Percentiles rank a stretch among this genome's conserved stretches.
Conservation (phyloP, 2,797 vertebrate genomes). For the Enteromius fasciolatus region DNA sequence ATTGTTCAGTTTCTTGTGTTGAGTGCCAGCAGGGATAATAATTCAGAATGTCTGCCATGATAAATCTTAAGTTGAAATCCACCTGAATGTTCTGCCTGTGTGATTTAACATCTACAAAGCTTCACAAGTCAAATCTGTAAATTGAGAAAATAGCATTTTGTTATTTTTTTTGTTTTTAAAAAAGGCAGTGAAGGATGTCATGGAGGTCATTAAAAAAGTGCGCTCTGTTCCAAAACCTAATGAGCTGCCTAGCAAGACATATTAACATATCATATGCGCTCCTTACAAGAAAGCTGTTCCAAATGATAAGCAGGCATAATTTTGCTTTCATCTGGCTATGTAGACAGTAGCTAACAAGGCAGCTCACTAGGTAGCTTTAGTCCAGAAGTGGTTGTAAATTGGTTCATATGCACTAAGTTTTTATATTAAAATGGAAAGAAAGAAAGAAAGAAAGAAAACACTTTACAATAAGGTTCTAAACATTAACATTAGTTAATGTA, state of each 20-base stretch:
- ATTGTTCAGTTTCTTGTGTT: slow-evolving; percentile 22
- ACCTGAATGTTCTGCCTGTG: not conserved
- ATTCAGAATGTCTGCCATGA: slow-evolving; percentile 38
- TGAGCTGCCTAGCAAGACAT: not conserved
- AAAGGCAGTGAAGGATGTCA: not conserved
- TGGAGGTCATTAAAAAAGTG: slow-evolving; percentile 13
- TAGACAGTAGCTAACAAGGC: not conserved
- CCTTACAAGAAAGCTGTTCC: not conserved
- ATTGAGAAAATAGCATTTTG: slow-evolving; percentile 2
- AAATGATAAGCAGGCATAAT: not conserved
- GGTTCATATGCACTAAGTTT: not conserved
- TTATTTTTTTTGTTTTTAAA: not conserved
- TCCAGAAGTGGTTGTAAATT: not conserved
- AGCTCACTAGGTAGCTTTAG: not conserved
- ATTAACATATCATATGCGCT: not conserved
- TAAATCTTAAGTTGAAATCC: slow-evolving; percentile 12
- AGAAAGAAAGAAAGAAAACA: not conserved
- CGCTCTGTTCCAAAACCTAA: slow-evolving; percentile 16
- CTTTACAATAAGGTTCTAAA: slow-evolving; percentile 1
- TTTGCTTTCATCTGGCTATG: not conserved
- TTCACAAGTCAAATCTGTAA: not conserved
- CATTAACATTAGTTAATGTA: not conserved
- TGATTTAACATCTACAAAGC: slow-evolving; percentile 20
- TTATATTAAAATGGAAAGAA: not conserved
- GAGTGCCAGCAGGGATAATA: slow-evolving; percentile 38